Percentiles rank a stretch among this genome's conserved stretches.
These are phyloP conservation scores for Apus apus DNA, from an alignment of 2,113 vertebrate genomes.

Conservation along the genomic window DNA sequence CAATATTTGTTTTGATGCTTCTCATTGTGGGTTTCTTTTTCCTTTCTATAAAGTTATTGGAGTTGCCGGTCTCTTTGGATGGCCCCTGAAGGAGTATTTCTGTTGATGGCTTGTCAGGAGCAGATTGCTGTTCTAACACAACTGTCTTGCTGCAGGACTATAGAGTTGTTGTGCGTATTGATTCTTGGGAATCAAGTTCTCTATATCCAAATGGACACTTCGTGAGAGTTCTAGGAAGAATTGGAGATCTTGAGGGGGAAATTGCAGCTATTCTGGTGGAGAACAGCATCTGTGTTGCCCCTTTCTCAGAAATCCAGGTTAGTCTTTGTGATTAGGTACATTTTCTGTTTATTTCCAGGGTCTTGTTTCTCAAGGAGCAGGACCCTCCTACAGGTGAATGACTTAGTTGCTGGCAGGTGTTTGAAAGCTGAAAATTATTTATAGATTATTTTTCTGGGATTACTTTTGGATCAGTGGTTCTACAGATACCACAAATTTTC, in stretches of 20 bases:
- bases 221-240: conserved; percentile 88
- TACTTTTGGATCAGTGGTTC: neutral
- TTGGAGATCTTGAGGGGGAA: conserved; percentile 92
- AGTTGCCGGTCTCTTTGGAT: neutral
- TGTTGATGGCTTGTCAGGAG: neutral
- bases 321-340: neutral
- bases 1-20: neutral
- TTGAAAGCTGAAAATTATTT: neutral
- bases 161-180: conserved; percentile 91
- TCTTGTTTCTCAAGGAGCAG: neutral
- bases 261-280: conserved; percentile 92
- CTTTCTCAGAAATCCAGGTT: conserved; percentile 97
- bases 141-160: conserved; percentile 80
- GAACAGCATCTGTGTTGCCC: conserved; percentile 86
- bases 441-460: neutral
- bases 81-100: neutral
- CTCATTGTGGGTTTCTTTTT: neutral
- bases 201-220: conserved; percentile 94
- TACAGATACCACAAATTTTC: neutral
- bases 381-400: neutral
- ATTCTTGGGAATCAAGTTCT: conserved; percentile 93
- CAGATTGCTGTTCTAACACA: neutral
- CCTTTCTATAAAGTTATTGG: neutral
- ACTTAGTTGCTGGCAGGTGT: neutral
- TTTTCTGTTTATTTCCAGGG: neutral